Evolutionary conservation across 2,113 vertebrate genomes (phyloP).

Genomic region (Etheostoma spectabile): DNA sequence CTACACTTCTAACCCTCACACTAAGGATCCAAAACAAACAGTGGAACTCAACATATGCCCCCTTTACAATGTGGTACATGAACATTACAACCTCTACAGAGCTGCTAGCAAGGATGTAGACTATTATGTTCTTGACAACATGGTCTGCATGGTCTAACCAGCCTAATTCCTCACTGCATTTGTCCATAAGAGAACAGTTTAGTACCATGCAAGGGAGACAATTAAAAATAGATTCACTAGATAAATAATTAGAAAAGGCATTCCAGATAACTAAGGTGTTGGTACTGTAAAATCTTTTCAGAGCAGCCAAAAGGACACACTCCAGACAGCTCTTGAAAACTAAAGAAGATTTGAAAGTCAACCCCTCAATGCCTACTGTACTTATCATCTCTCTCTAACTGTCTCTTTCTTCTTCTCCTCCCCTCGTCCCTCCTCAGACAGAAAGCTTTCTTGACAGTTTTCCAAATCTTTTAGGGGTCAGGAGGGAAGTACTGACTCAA

Average conservation of each 20-base stretch:
- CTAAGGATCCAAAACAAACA: not conserved
- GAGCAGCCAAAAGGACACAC: conserved; percentile 24
- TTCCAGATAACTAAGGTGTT: conserved; percentile 14
- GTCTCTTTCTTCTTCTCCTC: conserved; percentile 11
- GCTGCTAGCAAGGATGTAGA: not conserved
- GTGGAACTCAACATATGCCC: not conserved
- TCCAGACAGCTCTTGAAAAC: conserved; percentile 22
- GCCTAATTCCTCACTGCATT: not conserved
- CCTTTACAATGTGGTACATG: not conserved
- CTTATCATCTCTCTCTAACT: not conserved
- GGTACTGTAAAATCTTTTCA: conserved; percentile 15
- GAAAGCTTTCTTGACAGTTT: conserved; percentile 73
- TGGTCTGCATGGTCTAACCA: not conserved
- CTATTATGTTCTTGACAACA: not conserved
- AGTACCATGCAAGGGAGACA: not conserved
- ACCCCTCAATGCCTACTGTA: not conserved
- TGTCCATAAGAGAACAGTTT: not conserved
- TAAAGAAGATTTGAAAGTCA: conserved; percentile 64
- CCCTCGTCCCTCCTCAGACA: conserved; percentile 58
- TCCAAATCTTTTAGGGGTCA: conserved; percentile 75
- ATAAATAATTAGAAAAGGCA: conserved; percentile 34
- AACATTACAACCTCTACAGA: not conserved
- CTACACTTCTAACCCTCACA: not conserved
- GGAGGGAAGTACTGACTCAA: conserved; percentile 69
- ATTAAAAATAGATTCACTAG: conserved; percentile 26